Conservation (phyloP, 1,140 invertebrate species). For the Papilio machaon region DNA sequence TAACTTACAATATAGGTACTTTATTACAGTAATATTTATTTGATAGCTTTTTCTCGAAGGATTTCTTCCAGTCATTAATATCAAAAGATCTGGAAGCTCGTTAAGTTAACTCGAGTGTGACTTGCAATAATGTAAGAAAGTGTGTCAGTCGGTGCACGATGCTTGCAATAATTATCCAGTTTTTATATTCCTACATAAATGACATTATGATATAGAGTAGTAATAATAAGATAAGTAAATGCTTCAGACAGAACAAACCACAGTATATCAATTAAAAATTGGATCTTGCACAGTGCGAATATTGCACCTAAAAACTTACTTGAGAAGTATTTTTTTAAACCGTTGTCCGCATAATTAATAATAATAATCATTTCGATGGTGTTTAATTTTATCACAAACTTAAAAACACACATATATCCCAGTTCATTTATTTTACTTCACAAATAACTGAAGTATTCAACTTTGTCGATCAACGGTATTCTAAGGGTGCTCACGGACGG, state of each 20-base stretch:
- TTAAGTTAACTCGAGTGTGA: constrained; percentile 1
- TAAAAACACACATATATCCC: background rate
- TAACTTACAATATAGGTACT: too few species aligned
- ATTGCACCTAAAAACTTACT: too few species aligned
- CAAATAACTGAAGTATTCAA: constrained; percentile 42
- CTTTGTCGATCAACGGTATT: constrained; percentile 32
- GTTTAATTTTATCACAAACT: background rate
- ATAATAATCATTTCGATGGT: too few species aligned
- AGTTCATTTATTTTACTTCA: constrained; percentile 35
- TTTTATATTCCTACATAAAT: background rate
- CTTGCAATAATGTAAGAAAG: background rate
- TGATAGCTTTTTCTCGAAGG: background rate
- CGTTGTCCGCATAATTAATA: too few species aligned
- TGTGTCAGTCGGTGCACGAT: background rate
- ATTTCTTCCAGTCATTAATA: constrained; percentile 1
- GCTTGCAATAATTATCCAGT: background rate
- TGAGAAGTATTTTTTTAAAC: too few species aligned
- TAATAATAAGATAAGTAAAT: too few species aligned
- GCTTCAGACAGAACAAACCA: too few species aligned
- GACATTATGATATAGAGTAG: background rate
- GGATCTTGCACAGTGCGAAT: too few species aligned
- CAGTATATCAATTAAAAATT: too few species aligned
- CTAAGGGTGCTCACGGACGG: constrained; percentile 42
- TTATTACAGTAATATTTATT: too few species aligned
- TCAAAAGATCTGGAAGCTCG: constrained; percentile 23